Evolutionary conservation across 2,113 vertebrate genomes (phyloP), one percentile per base, ranked within the genome.

Genomic region (Rhinichthys klamathensis): DNA sequence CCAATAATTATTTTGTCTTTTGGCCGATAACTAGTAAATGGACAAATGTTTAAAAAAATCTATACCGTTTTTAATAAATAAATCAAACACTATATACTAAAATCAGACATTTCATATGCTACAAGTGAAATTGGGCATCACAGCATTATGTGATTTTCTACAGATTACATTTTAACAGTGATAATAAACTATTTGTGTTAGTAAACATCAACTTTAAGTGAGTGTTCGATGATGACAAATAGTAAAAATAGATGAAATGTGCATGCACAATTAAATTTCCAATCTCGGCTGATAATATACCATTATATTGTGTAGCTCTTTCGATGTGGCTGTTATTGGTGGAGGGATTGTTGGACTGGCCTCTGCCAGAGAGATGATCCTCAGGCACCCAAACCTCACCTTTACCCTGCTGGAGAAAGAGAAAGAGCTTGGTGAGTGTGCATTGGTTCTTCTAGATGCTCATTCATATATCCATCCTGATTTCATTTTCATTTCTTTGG

Each of bases 341-440:
- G 76, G 67, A 63, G 86, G 80, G 11, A 97, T 99, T 86, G 97
- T 99, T 93, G 98, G 98, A 0, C 90, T 99, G 91, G 97, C 97
- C 1, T 92, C 96, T 0, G 97, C 95, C 65, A 92, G 98, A 89
- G 96, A 97, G 87, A 97, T 99, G 6, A 87, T 95, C 80, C 94
- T 95, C 60, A 91, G 96, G 61, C 95, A 97, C 87, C 96, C 97
- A 0, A 73, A 92, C 1, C 96, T 99, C 82, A 91, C 88, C 38
- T 96, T 98, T 21, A 87, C 94, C 12, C 91, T 99, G 82, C 91
- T 98, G 93, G 98, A 99, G 95, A 99, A 99, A 89, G 98, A 99
- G 88, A 92, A 92, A 30, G 95, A 97, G 88, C 93, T 96, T 3
- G 95, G 98, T 99, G 94, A 76, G 91, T 72, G 49, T 44, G 3